Evolutionary conservation across 2,113 vertebrate genomes (phyloP), one percentile per base, ranked within the genome.

Genomic region (Oceanodroma tethys): DNA sequence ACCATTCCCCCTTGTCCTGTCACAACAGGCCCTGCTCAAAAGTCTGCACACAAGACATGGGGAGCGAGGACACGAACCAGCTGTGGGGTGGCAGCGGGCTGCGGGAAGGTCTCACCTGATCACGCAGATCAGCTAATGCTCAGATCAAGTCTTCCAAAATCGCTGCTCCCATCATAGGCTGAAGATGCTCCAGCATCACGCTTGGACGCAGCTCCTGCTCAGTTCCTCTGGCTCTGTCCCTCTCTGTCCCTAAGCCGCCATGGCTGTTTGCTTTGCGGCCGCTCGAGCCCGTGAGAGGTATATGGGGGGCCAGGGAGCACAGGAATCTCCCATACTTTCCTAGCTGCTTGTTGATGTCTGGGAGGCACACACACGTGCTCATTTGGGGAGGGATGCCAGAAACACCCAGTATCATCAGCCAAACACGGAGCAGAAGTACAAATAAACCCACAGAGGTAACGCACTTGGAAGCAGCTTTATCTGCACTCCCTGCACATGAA

Each of bases 231-330:
- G 0, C 15, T 3, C 12, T 43, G 25, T 34, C 27, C 15, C 36
- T 13, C 81, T 59, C 53, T 5, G 4, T 16, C 42, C 11, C 55
- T 19, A n/a, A 60, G 13, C 17, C 3, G 1, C 38, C 0, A 1
- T 12, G 45, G 21, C 53, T 21, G 11, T 67, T 67, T 26, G 53
- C 38, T 34, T 23, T 36, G 12, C 3, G 2, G 81, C 21, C 1
- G 0, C 66, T 72, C 1, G 0, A 55, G n/a, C 32, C 42, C 36
- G 9, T 3, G 6, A 62, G 60, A 60, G 16, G 25, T 32, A 10
- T n/a, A 4, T 1, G 1, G 20, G 3, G 25, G 9, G 14, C 3
- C 29, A 59, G 52, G 43, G 52, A 72, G 34, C 11, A 8, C 1
- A 1, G 42, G 14, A 10, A 16, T 25, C 29, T 53, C 58, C 84